Evolutionary conservation across 2,888 invertebrate species (phyloP).

Genomic region (Frankliniella intonsa): DNA sequence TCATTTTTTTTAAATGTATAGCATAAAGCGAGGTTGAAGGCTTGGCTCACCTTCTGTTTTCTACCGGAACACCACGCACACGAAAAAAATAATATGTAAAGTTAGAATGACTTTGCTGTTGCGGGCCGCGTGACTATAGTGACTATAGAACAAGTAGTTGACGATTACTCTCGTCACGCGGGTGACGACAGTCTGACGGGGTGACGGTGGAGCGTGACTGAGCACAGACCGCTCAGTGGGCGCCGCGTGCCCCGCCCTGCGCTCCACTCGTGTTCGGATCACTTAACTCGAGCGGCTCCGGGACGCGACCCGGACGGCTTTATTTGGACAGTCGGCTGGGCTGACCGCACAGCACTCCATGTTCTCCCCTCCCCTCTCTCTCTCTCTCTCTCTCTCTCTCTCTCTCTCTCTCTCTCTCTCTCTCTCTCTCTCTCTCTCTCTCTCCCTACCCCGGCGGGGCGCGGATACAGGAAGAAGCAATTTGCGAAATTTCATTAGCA

Average conservation of each 20-base stretch:
- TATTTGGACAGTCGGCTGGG: not conserved
- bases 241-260: not conserved
- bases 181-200: too few relatives aligned
- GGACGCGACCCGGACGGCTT: too few relatives aligned
- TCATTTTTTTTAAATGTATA: too few relatives aligned
- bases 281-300: not conserved
- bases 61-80: too few relatives aligned
- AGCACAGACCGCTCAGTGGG: not conserved
- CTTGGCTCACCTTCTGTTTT: too few relatives aligned
- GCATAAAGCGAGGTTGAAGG: too few relatives aligned
- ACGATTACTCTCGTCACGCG: too few relatives aligned
- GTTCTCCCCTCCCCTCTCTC: not conserved
- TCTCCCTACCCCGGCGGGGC: not conserved
- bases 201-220: too few relatives aligned
- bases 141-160: too few relatives aligned
- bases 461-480: constrained; percentile 22
- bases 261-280: not conserved
- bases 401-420: not conserved
- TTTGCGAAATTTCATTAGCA: constrained; percentile 25
- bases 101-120: too few relatives aligned
- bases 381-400: not conserved
- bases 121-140: too few relatives aligned
- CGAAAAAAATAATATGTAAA: too few relatives aligned
- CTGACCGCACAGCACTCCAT: constrained; percentile 2
- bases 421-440: not conserved